Base-by-base conservation (phyloP, 2,797 vertebrate species). In the Rhabdomys pumilio region DNA sequence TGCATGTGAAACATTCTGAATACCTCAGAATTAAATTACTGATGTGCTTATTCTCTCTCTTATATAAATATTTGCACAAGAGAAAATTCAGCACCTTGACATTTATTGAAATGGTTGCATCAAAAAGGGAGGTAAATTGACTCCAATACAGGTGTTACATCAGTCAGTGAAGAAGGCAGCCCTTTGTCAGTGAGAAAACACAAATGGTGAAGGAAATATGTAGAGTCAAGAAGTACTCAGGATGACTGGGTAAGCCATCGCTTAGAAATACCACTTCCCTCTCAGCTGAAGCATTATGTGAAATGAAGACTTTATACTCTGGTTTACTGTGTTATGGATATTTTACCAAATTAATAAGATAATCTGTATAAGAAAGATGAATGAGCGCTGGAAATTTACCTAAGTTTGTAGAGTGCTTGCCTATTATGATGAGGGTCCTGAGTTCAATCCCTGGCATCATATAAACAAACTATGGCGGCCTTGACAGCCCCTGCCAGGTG, bases 11-110 rank as follows among this genome's bases (percentile, higher is more conserved):
- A 76, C 63, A 65, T 73, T 88, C 81, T 55, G 79, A 95, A 84
- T 34, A 89, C 53, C 75, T 91, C 55, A 61, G 73, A 72, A 92
- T 97, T 77, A 94, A 95, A 96, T 95, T 86, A 91, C 76, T 93
- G 41, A 89, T 95, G 91, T 88, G 73, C 73, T 90, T 76, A 90
- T 89, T 91, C 93, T 95, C 93, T 57, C 15, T 83, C 81, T 89
- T 93, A 89, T 2, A 84, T 92, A 96, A 96, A 97, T 96, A 97
- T 95, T 92, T 96, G 94, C 93, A 76, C 81, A 57, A 77, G 94
- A 89, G 92, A 93, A 96, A 93, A 95, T 75, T 88, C 94, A 89
- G 92, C 72, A 95, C 87, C 81, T 94, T 96, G 92, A 97, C 96
- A 95, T 96, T 91, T 96, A 93, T 84, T 90, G 94, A 97, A 96